Base-by-base conservation (phyloP, 2,888 invertebrate genomes). In the Drosophila falleni region DNA sequence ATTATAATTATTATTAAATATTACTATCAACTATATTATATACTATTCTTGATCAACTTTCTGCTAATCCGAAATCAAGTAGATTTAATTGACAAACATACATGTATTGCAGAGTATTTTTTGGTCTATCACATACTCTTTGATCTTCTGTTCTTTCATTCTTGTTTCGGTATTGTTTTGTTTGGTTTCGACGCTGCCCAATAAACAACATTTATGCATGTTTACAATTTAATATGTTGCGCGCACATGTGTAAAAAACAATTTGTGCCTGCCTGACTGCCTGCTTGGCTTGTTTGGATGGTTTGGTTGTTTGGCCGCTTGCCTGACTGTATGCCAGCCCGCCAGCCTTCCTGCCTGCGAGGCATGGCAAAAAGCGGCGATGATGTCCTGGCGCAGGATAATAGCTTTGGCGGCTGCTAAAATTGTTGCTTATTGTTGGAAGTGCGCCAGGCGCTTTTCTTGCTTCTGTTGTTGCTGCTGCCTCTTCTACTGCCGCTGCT, bases 161-260 rank as follows among this genome's bases (percentile, higher is more conserved):
- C 31, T 44, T 37, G 26, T 35, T 47, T 44, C 19, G 65, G 60
- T 63, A 60, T 77, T 77, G 79, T 78, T 65, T 69, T 69, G 78
- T 69, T 76, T 62, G 26, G 69, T 56, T 66, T 51, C 59, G 74
- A 50, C 59, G 44, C 65, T 74, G 74, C 56, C 76, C 80, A 79
- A 80, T 82, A 80, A 80, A 80, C 77, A 81, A 77, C 83, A 77
- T 80, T 83, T 78, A 81, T 83, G 78, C 81, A 80, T 82, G 81
- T 83, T 82, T 83, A 83, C 84, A 82, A 83, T 83, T 82, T 82
- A 80, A 82, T 82, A 80, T 83, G 83, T 80, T 83, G 80, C 74
- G 83, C 81, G 83, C 81, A 81, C 83, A 80, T 83, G 81, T 82
- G 81, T 78, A 78, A 81, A 83, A 81, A 82, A 83, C 81, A 83